phyloP scores from a whole-genome alignment of 2,113 vertebrate genomes.

The Eurystomus gularis region DNA sequence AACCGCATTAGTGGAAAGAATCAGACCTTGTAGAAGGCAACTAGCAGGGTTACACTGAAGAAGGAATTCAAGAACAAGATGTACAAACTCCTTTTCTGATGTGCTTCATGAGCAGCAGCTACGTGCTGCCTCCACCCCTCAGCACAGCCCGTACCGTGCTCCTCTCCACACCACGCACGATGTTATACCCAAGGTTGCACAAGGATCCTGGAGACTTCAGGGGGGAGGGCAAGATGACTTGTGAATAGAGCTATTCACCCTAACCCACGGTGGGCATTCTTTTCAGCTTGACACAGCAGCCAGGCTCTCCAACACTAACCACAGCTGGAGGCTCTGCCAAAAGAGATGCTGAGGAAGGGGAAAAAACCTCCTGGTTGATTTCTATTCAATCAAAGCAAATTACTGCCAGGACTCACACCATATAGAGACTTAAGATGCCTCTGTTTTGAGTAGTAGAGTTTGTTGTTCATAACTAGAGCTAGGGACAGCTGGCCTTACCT shows the following conservation, averaged over 20 bases:
- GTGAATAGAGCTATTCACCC: slow-evolving; percentile 75
- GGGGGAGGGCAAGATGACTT: slow-evolving; percentile 1
- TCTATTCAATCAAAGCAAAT: slow-evolving; percentile 27
- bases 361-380: slow-evolving; percentile 40
- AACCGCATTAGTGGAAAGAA: neutral
- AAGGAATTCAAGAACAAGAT: neutral
- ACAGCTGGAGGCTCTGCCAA: slow-evolving; percentile 9
- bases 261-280: slow-evolving; percentile 34
- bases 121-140: neutral
- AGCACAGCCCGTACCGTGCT: slow-evolving; percentile 1
- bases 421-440: neutral
- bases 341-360: slow-evolving; percentile 50
- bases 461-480: neutral
- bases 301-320: slow-evolving; percentile 34
- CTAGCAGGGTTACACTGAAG: neutral
- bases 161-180: neutral
- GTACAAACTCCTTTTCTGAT: neutral
- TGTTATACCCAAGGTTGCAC: neutral
- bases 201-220: neutral
- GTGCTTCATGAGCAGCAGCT: neutral
- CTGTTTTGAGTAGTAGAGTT: neutral
- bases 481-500: no score
- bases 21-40: neutral
- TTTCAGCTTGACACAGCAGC: slow-evolving; percentile 22
- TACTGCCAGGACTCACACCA: neutral